A percentile compares a stretch with the other conserved stretches of the same genome.
Conservation (phyloP, 1,140 invertebrate genomes). For the Stegodyphus dumicola region DNA sequence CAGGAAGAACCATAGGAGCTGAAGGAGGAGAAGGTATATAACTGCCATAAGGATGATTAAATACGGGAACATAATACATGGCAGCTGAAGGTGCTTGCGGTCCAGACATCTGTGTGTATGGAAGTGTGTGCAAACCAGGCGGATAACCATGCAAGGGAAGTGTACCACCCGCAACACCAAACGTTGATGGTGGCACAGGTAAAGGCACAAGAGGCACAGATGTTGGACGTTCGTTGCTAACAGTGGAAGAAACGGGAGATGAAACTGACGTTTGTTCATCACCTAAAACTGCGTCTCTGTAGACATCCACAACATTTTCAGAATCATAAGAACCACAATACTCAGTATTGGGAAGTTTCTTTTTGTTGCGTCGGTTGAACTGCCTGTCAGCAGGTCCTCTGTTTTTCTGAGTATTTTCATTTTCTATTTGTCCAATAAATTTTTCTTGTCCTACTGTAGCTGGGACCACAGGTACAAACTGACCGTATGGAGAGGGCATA, state of each 20-base stretch:
- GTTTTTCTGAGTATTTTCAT: conserved; percentile 29
- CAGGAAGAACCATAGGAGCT: conserved; percentile 51
- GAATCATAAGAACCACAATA: conserved; percentile 25
- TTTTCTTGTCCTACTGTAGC: conserved; percentile 44
- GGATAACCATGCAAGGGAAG: conserved; percentile 52
- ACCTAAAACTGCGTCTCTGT: background rate
- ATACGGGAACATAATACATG: conserved; percentile 59
- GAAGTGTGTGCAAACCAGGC: conserved; percentile 48
- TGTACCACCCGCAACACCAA: conserved; percentile 36
- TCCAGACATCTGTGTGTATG: conserved; percentile 44
- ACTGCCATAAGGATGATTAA: conserved; percentile 52
- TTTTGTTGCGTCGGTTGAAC: conserved; percentile 25
- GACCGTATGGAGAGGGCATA: conserved; percentile 24
- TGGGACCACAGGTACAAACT: conserved; percentile 48
- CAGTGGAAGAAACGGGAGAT: conserved; percentile 11
- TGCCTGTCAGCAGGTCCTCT: conserved; percentile 25
- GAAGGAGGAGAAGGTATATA: conserved; percentile 40
- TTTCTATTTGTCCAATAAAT: conserved; percentile 29
- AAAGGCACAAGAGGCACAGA: conserved; percentile 57
- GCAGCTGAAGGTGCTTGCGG: conserved; percentile 47
- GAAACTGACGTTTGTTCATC: conserved; percentile 3
- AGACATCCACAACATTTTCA: conserved; percentile 6
- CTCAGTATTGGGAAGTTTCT: conserved; percentile 23
- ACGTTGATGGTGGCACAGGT: conserved; percentile 43
- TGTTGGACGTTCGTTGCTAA: conserved; percentile 41